Evolutionary conservation across 2,113 vertebrate species (phyloP).

Genomic region (Todiramphus chloris): DNA sequence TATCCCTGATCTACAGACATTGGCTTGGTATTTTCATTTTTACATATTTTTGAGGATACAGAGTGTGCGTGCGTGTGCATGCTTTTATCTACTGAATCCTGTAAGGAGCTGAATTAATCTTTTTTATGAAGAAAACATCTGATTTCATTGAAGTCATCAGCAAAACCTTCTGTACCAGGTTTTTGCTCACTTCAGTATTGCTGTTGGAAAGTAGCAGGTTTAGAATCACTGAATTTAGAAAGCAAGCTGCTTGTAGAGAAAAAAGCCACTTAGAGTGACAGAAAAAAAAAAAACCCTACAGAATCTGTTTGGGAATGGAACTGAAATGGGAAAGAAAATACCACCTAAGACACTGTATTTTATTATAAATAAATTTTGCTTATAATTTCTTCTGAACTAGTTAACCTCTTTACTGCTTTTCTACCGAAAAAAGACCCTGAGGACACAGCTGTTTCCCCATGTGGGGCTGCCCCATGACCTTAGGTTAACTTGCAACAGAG

Average conservation of each 20-base stretch:
- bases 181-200: neutral
- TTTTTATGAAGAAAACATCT: neutral
- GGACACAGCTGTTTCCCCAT: neutral
- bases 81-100: neutral
- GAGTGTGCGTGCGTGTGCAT: neutral
- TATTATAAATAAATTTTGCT: neutral
- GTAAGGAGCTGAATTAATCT: neutral
- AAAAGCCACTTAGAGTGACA: neutral
- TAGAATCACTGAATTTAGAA: neutral
- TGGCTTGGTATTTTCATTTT: neutral
- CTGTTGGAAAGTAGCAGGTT: neutral
- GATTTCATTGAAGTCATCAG: neutral
- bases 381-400: neutral
- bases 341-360: neutral
- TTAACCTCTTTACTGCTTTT: neutral
- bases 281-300: neutral
- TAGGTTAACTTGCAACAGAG: neutral
- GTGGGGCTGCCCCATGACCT: neutral
- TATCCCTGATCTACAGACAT: neutral
- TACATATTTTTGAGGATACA: neutral
- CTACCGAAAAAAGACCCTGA: neutral
- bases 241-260: neutral
- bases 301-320: neutral
- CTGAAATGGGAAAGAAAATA: neutral
- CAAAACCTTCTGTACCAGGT: neutral